These are phyloP conservation scores for Sebastolobus altivelis DNA, from an alignment of 2,797 vertebrate genomes.

Conservation along the genomic window DNA sequence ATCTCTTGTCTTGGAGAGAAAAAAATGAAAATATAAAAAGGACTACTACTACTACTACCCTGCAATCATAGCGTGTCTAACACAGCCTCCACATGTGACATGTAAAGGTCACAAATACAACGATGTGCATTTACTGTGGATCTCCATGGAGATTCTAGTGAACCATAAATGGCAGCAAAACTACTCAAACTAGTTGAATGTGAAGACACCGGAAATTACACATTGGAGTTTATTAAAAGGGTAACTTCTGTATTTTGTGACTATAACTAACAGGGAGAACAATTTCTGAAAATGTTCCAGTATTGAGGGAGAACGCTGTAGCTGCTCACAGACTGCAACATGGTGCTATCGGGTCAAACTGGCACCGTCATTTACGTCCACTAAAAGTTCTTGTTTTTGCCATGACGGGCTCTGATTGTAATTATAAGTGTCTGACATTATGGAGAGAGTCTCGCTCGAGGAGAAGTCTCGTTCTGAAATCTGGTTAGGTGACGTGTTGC, in stretches of 20 bases:
- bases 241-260: too few relatives aligned
- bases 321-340: too few relatives aligned
- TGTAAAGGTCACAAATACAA: neutral
- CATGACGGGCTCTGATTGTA: too few relatives aligned
- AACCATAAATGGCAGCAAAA: neutral
- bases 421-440: too few relatives aligned
- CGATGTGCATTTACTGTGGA: accelerated
- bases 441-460: too few relatives aligned
- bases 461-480: too few relatives aligned
- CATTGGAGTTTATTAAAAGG: neutral
- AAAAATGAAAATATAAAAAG: neutral
- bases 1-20: neutral
- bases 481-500: too few relatives aligned
- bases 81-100: neutral
- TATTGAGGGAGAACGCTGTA: too few relatives aligned
- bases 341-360: too few relatives aligned
- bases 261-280: accelerated
- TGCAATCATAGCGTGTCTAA: neutral
- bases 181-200: neutral
- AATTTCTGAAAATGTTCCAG: too few relatives aligned
- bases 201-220: neutral
- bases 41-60: neutral
- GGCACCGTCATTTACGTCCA: too few relatives aligned
- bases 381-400: too few relatives aligned
- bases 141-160: neutral